Conservation (phyloP, 2,797 vertebrate species). For the Allobates femoralis region DNA sequence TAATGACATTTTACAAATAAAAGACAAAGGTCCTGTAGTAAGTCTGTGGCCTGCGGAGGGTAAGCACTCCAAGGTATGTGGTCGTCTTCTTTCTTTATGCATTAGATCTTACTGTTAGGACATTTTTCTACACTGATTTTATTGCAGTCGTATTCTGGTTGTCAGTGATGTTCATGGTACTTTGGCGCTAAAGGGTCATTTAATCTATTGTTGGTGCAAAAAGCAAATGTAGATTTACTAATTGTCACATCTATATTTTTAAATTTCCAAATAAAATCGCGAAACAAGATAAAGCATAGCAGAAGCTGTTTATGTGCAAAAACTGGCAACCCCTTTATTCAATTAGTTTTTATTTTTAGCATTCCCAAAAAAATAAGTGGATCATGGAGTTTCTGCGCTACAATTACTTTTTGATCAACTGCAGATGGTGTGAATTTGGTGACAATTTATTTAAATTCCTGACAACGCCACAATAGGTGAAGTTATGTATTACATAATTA, state of each 20-base stretch:
- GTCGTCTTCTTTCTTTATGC: background rate
- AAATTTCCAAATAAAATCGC: background rate
- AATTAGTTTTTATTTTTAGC: background rate
- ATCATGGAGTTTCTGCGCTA: background rate
- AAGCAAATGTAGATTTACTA: background rate
- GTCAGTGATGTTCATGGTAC: background rate
- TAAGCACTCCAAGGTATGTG: constrained; percentile 78
- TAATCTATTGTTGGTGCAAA: background rate
- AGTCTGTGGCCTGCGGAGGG: constrained; percentile 86
- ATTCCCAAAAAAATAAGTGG: background rate
- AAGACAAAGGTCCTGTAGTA: constrained; percentile 91
- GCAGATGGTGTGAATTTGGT: background rate
- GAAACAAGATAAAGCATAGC: background rate
- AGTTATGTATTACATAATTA: background rate
- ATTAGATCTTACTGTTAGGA: background rate
- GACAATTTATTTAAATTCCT: background rate
- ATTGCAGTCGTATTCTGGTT: background rate
- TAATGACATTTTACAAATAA: constrained; percentile 82
- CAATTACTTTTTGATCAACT: background rate
- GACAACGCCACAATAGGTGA: background rate
- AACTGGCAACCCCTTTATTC: background rate
- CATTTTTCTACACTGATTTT: background rate
- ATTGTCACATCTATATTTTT: background rate
- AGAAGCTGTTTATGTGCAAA: background rate
- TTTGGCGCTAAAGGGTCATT: background rate